phyloP scores from a whole-genome alignment of 2,888 invertebrate genomes.

The Griposia aprilina region DNA sequence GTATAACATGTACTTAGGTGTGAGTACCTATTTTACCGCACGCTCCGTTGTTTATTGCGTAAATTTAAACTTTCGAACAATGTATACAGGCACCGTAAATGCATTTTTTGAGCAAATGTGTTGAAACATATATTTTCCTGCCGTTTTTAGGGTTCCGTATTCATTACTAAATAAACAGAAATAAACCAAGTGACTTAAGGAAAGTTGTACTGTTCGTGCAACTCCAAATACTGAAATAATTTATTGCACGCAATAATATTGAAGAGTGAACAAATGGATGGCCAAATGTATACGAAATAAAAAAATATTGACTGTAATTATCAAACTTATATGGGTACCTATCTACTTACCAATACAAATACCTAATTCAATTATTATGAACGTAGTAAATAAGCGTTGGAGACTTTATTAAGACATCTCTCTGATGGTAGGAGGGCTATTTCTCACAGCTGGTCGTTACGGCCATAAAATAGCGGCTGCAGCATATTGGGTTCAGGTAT shows the following conservation, averaged over 20 bases:
- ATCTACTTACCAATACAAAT: not conserved
- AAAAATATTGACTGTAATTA: not conserved
- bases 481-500: no score
- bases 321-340: not conserved
- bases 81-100: no score
- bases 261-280: not conserved
- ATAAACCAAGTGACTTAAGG: not conserved
- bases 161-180: not conserved
- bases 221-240: not conserved
- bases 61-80: no score
- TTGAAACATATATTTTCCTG: no score
- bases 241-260: not conserved
- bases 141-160: not conserved
- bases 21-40: no score
- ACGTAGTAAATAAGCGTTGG: constrained; percentile 31
- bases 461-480: no score
- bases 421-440: constrained; percentile 26
- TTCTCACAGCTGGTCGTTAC: constrained; percentile 49
- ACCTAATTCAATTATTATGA: constrained; percentile 10
- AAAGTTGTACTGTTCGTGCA: not conserved
- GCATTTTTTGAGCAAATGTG: no score
- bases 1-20: no score
- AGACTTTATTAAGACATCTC: constrained; percentile 26
- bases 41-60: no score
- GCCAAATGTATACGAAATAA: not conserved